Conservation (phyloP, 2,113 vertebrate species). For the Carassius carassius region DNA sequence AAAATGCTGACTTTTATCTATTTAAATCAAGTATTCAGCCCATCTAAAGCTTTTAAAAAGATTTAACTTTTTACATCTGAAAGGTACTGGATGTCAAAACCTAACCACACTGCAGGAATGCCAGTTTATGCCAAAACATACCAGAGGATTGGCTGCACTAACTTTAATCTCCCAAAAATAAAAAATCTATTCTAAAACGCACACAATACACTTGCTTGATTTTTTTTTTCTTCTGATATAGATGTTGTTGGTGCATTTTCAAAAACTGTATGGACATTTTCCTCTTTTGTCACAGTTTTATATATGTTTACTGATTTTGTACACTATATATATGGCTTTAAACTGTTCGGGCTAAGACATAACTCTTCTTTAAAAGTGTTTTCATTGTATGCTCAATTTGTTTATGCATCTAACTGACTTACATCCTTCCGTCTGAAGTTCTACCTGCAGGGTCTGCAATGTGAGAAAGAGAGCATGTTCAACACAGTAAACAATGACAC, state of each 20-base stretch:
- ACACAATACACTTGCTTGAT: too few species aligned
- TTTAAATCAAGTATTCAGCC: neutral
- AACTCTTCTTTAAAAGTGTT: neutral
- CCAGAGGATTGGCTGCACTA: too few species aligned
- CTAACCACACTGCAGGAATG: neutral
- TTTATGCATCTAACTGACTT: neutral
- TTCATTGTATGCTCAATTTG: neutral
- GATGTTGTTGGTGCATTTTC: neutral
- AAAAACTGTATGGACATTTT: neutral
- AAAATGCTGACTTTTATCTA: neutral
- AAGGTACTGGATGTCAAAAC: neutral
- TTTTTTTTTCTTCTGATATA: neutral
- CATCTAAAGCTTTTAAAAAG: neutral
- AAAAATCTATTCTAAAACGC: too few species aligned
- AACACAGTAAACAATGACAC: neutral
- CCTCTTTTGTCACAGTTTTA: neutral
- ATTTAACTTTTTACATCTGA: neutral
- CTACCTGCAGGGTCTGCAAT: neutral
- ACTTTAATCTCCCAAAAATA: too few species aligned
- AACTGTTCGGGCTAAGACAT: neutral
- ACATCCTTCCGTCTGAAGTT: neutral
- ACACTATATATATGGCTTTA: neutral
- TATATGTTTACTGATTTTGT: neutral
- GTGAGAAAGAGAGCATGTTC: neutral
- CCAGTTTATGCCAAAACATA: neutral